phyloP scores from a whole-genome alignment of 2,113 vertebrate species.

The Noctilio leporinus region DNA sequence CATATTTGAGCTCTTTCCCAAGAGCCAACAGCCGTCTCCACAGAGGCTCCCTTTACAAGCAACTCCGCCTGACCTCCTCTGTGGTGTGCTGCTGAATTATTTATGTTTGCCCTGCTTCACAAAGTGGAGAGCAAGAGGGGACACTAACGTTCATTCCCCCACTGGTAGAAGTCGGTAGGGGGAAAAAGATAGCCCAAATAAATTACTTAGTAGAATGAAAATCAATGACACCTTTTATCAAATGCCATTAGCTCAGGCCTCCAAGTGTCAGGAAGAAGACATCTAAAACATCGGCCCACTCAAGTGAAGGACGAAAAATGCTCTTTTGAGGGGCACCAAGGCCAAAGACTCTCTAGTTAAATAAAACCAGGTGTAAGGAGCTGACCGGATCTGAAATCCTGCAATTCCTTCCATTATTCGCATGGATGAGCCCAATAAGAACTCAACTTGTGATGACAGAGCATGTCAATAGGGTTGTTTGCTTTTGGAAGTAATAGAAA shows the following conservation, averaged over 20 bases:
- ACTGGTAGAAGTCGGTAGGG: not conserved
- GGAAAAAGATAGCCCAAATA: slow-evolving; percentile 19
- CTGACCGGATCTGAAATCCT: not conserved
- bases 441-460: slow-evolving; percentile 3
- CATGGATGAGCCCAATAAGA: slow-evolving; percentile 5
- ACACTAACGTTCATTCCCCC: not conserved
- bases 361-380: slow-evolving; percentile 5
- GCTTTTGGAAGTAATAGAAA: slow-evolving; percentile 9
- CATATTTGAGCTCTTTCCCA: not conserved
- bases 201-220: slow-evolving; percentile 55
- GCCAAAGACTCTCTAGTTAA: not conserved
- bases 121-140: not conserved
- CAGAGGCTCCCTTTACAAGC: not conserved
- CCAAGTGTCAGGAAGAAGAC: slow-evolving; percentile 31
- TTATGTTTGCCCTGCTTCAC: not conserved
- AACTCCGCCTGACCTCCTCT: not conserved
- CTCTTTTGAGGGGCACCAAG: not conserved
- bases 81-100: slow-evolving; percentile 20
- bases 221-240: slow-evolving; percentile 57
- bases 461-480: not conserved
- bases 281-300: not conserved
- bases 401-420: slow-evolving; percentile 8
- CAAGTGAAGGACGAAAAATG: slow-evolving; percentile 18
- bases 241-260: not conserved
- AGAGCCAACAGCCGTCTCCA: not conserved